phyloP scores from a whole-genome alignment of 2,113 vertebrate species.

The Elaphurus davidianus region DNA sequence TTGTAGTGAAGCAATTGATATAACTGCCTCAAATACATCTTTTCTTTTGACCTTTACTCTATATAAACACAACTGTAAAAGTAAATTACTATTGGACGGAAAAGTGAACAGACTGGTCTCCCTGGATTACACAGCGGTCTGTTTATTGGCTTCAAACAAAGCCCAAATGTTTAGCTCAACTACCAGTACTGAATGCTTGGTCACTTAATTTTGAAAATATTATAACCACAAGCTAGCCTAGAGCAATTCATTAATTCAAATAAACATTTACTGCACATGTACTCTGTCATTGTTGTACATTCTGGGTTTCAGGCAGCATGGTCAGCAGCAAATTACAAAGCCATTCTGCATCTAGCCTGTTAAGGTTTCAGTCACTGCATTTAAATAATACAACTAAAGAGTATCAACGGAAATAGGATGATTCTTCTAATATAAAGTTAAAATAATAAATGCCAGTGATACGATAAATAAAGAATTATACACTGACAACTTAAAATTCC shows the following conservation, averaged over 20 bases:
- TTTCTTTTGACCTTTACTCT: conserved; percentile 70
- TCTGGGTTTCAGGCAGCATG: background rate
- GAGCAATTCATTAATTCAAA: conserved; percentile 39
- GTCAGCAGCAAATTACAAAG: background rate
- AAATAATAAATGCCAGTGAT: background rate
- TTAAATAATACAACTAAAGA: background rate
- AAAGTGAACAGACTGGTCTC: conserved; percentile 74
- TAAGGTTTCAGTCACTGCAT: background rate
- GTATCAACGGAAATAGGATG: background rate
- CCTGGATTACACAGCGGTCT: conserved; percentile 40
- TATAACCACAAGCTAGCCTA: background rate
- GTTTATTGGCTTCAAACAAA: conserved; percentile 47
- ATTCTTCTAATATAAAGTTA: background rate
- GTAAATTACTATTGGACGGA: conserved; percentile 63
- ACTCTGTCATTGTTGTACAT: background rate
- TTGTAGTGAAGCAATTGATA: conserved; percentile 7
- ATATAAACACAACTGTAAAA: conserved; percentile 63
- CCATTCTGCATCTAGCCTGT: background rate
- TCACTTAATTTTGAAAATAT: conserved; percentile 48
- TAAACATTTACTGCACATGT: background rate
- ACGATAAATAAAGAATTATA: background rate
- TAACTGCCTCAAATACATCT: conserved; percentile 35
- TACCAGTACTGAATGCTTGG: background rate
- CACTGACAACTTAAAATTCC: background rate
- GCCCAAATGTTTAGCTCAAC: conserved; percentile 36